Evolutionary conservation across 2,888 invertebrate species (phyloP).

Genomic region (Pachliopta kotzebuea): DNA sequence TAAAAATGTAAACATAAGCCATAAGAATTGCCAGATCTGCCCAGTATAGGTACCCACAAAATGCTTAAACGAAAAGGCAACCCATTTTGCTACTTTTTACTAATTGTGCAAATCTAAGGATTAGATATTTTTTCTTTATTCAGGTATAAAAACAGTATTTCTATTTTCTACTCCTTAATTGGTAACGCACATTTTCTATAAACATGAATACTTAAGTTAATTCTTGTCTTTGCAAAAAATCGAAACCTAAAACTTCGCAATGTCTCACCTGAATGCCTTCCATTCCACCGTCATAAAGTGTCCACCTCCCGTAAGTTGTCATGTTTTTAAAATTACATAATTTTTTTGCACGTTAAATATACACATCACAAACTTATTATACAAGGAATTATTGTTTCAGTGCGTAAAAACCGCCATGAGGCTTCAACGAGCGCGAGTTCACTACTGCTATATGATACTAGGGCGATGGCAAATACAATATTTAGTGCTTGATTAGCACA

Average conservation of each 20-base stretch:
- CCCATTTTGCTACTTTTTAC: too few relatives aligned
- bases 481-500: constrained; percentile 77
- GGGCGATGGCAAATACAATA: constrained; percentile 58
- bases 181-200: neutral
- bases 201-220: neutral
- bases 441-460: constrained; percentile 58
- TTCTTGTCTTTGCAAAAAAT: neutral
- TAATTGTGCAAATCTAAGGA: too few relatives aligned
- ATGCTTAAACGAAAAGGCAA: too few relatives aligned
- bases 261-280: constrained; percentile 61
- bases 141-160: neutral
- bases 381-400: constrained; percentile 21
- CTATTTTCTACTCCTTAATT: neutral
- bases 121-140: neutral
- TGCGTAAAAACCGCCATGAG: constrained; percentile 35
- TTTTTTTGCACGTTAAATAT: constrained; percentile 11
- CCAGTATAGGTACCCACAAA: too few relatives aligned
- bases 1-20: too few relatives aligned
- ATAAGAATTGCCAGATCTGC: too few relatives aligned
- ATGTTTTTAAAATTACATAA: constrained; percentile 43
- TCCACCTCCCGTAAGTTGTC: constrained; percentile 66
- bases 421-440: constrained; percentile 45
- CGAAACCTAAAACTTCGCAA: neutral
- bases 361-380: constrained; percentile 34
- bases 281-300: constrained; percentile 61